Base-by-base conservation (phyloP, 1,140 invertebrate species). In the Paracyclopina nana region DNA sequence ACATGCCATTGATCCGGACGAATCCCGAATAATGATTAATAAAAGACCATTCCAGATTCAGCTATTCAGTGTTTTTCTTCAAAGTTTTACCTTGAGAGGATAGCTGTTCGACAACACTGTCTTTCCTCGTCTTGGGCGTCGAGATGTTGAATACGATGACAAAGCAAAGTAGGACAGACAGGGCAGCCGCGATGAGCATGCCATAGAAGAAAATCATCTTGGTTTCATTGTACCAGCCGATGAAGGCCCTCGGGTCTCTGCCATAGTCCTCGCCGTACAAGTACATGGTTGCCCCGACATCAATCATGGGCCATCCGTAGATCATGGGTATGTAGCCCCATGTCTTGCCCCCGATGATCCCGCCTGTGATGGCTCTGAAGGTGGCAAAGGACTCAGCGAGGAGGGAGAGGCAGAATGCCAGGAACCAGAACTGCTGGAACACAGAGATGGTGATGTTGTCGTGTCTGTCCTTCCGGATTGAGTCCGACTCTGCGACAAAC, bases 151-250 rank as follows among this genome's bases (percentile, higher is more conserved):
- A 27, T 25, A 48, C 16, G 2, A 48, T 14, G 2, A 48, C 46
- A 11, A 28, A 22, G 29, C 46, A 27, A n/a, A 48, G 22, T 4
- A 48, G 28, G 2, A 29, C n/a, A 30, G 46, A 22, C 22, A 14
- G 2, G 24, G 25, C n/a, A 48, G 29, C 22, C 2, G 22, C 5
- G 3, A 16, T 4, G 4, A 25, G 14, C 16, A 26, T 16, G 3
- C 14, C 16, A 6, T 26, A 26, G n/a, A 48, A 28, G 46, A 48
- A 48, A 6, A 28, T 14, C 46, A 25, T 27, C 28, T 48, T 48
- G 22, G 46, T 48, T 16, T 48, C 46, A 29, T 48, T 48, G 16
- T 48, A 22, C 46, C 46, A 48, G n/a, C 46, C 46, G 27, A 48
- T 48, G 46, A 48, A 48, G 3, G 27, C 46, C 8, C 27, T 40